Evolutionary conservation across 2,888 invertebrate genomes (phyloP).

Genomic region (Archaeoteleia sp.): DNA sequence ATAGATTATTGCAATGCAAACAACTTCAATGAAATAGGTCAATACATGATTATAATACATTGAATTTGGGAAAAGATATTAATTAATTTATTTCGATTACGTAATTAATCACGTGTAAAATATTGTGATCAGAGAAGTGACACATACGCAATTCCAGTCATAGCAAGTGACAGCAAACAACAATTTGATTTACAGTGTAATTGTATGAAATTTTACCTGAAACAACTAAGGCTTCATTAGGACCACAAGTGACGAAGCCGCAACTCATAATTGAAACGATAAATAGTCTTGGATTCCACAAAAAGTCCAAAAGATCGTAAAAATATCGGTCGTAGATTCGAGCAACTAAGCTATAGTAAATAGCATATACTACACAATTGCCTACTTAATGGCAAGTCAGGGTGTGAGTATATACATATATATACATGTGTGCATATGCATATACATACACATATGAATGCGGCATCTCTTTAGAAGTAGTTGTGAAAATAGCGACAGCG

Average conservation of each 20-base stretch:
- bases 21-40: too few species aligned
- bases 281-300: slow-evolving; percentile 5
- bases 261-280: slow-evolving; percentile 79
- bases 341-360: neutral
- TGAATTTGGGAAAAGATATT: too few species aligned
- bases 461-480: neutral
- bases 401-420: too few species aligned
- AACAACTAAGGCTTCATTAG: slow-evolving; percentile 95
- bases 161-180: neutral
- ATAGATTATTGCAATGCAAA: too few species aligned
- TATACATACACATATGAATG: neutral
- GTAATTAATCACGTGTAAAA: slow-evolving; percentile 6
- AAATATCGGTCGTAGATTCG: slow-evolving; percentile 1
- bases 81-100: slow-evolving; percentile 7
- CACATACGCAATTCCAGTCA: too few species aligned
- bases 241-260: slow-evolving; percentile 96
- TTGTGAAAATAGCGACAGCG: neutral
- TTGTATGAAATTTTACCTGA: too few species aligned
- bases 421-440: too few species aligned
- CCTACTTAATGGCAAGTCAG: too few species aligned
- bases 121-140: neutral
- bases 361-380: too few species aligned
- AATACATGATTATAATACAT: too few species aligned
- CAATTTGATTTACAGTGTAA: neutral
- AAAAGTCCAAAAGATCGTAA: neutral